phyloP scores from a whole-genome alignment of 1,140 invertebrate species.

The Drosophila auraria region DNA sequence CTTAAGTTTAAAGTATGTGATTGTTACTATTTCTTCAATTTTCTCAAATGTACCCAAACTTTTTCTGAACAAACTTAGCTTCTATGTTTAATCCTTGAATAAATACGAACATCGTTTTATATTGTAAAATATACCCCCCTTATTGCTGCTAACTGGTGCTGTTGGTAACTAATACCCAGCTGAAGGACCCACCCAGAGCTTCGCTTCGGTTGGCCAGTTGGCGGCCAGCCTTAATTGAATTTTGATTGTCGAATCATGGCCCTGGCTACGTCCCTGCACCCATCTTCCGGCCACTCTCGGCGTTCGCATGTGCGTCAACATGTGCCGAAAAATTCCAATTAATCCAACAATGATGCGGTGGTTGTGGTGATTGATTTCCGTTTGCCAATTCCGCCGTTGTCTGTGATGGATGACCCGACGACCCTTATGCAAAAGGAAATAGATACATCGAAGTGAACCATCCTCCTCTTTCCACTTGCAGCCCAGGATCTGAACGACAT shows the following conservation, averaged over 20 bases:
- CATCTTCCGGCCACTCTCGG: background rate
- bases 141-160: conserved; percentile 11
- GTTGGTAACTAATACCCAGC: background rate
- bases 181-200: background rate
- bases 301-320: conserved; percentile 59
- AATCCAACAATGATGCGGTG: conserved; percentile 61
- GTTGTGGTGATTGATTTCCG: conserved; percentile 73
- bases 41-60: no score
- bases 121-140: background rate
- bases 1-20: no score
- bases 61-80: no score
- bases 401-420: conserved; percentile 63
- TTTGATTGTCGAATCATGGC: conserved; percentile 72
- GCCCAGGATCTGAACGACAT: conserved; percentile 84
- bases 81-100: no score
- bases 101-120: background rate
- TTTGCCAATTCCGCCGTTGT: conserved; percentile 38
- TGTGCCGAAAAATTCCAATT: conserved; percentile 77
- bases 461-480: conserved; percentile 30
- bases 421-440: conserved; percentile 58
- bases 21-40: no score
- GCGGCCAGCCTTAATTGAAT: conserved; percentile 67
- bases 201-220: conserved; percentile 5
- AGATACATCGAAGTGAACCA: conserved; percentile 14
- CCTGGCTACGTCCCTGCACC: conserved; percentile 1